Evolutionary conservation across 2,888 invertebrate genomes (phyloP).

Genomic region (Seira ritae): DNA sequence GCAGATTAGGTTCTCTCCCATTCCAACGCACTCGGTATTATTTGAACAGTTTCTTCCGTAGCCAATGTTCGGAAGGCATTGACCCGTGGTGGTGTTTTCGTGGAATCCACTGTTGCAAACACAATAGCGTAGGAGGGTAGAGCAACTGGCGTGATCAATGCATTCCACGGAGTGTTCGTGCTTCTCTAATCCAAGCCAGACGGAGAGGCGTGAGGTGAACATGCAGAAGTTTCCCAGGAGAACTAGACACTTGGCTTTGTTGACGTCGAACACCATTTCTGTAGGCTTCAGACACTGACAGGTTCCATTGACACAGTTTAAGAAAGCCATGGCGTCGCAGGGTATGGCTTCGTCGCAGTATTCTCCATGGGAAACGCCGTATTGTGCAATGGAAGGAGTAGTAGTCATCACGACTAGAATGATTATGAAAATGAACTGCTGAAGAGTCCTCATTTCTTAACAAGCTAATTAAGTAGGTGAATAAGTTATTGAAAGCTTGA

Average conservation of each 20-base stretch:
- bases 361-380: slow-evolving; percentile 35
- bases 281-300: slow-evolving; percentile 41
- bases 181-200: too few relatives aligned
- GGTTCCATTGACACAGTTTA: slow-evolving; percentile 24
- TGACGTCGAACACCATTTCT: slow-evolving; percentile 30
- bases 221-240: slow-evolving; percentile 33
- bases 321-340: slow-evolving; percentile 33
- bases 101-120: too few relatives aligned
- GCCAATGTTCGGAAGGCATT: slow-evolving; percentile 16
- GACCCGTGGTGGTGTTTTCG: too few relatives aligned
- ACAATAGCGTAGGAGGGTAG: too few relatives aligned
- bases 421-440: too few relatives aligned
- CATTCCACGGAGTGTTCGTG: too few relatives aligned
- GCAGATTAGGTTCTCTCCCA: slow-evolving; percentile 30
- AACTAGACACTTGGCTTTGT: slow-evolving; percentile 33
- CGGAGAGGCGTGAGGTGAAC: too few relatives aligned
- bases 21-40: slow-evolving; percentile 30
- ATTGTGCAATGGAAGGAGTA: background rate
- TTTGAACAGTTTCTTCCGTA: slow-evolving; percentile 36
- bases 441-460: too few relatives aligned
- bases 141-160: too few relatives aligned
- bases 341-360: slow-evolving; percentile 19
- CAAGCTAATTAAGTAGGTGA: too few relatives aligned
- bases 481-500: too few relatives aligned
- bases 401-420: too few relatives aligned